These are phyloP conservation scores for Calidris pygmaea DNA, from an alignment of 2,113 vertebrate genomes.

Conservation along the genomic window DNA sequence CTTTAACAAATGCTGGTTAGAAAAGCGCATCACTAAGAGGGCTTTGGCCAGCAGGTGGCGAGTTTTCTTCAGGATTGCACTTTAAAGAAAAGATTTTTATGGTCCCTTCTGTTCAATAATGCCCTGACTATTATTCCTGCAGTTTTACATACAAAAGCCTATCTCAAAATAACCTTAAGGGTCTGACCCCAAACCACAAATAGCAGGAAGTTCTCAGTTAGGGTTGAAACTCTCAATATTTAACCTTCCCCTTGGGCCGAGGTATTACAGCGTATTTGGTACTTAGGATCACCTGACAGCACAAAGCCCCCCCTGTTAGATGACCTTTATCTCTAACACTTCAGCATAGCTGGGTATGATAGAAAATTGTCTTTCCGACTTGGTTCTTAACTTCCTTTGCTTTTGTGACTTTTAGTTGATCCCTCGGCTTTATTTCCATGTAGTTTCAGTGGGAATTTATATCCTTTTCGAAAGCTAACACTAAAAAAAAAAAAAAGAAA, in stretches of 20 bases:
- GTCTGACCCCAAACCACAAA: not conserved
- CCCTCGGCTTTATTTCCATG: not conserved
- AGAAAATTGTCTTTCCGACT: not conserved
- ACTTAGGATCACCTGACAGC: not conserved
- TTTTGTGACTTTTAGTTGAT: slow-evolving; percentile 34
- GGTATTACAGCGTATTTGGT: not conserved
- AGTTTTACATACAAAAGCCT: not conserved
- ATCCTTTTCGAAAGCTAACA: not conserved
- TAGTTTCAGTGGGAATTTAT: not conserved
- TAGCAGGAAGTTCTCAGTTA: not conserved
- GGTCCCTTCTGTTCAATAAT: not conserved
- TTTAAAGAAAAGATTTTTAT: not conserved
- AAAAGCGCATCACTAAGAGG: not conserved
- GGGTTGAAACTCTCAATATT: not conserved
- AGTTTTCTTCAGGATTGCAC: slow-evolving; percentile 73
- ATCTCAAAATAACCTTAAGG: slow-evolving; percentile 27
- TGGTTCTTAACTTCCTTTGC: slow-evolving; percentile 16
- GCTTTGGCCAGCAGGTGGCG: slow-evolving; percentile 73
- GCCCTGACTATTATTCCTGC: not conserved
- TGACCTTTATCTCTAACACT: slow-evolving; percentile 19
- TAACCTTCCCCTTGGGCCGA: not conserved
- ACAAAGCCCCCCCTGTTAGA: not conserved
- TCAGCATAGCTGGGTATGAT: not conserved
- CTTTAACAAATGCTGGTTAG: not conserved
- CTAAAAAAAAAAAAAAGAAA: not conserved